Base-by-base conservation (phyloP, 1,140 invertebrate species). In the Homarus americanus region DNA sequence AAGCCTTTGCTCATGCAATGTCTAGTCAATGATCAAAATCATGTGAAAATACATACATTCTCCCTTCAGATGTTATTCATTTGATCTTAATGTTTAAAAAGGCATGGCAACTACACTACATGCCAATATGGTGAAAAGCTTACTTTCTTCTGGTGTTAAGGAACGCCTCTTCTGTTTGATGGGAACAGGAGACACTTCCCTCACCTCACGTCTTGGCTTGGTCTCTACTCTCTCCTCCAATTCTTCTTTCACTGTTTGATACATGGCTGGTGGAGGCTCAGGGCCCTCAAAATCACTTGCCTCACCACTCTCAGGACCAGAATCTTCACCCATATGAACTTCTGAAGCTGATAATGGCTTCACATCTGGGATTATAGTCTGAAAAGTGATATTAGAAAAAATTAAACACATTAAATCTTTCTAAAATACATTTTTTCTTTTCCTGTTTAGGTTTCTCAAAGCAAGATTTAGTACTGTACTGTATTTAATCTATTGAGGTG, bases 281-380 rank as follows among this genome's bases (percentile, higher is more conserved):
- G 89, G 89, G 0, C 89, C 89, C 49, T 91, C 89, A 10, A 53
- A 32, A 44, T 91, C 89, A 86, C 89, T 91, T 1, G 83, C 89
- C 78, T 91, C 89, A 40, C 89, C 89, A 38, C 69, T 78, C 36
- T 91, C 89, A 28, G 63, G 58, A 12, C 76, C 89, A 0, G 89
- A 91, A 20, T 91, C 89, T 17, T 91, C 82, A 44, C 82, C 89
- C 82, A 91, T 85, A 32, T 80, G 89, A 9, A 91, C 75, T 34
- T 87, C 82, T 58, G 87, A 91, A 32, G 82, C 76, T n/a, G 86
- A 85, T 12, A 91, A 92, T 76, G 95, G 95, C 92, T 95, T 95
- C 36, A 95, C 95, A 91, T 95, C 95, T 83, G 95, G 95, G 24
- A 96, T 95, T 40, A 96, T 91, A 49, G 93, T 94, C 96, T 96